Evolutionary conservation across 2,888 invertebrate genomes (phyloP).

Genomic region (Aquatica leii): DNA sequence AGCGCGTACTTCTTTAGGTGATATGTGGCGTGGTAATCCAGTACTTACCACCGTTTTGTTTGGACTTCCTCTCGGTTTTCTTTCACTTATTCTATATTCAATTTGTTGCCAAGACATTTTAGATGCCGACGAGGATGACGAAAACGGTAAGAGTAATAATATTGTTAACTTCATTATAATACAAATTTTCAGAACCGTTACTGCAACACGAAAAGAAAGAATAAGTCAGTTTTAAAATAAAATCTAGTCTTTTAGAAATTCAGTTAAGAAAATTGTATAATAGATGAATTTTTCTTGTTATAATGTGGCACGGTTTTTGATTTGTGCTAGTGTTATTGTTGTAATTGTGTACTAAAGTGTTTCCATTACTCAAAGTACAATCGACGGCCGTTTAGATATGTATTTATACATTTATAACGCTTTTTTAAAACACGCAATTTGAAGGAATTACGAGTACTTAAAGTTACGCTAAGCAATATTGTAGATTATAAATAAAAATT

Average conservation of each 20-base stretch:
- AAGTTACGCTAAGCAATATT: too few relatives aligned
- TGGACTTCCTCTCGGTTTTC: slow-evolving; percentile 91
- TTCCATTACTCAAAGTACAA: too few relatives aligned
- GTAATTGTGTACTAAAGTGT: too few relatives aligned
- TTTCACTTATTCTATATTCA: slow-evolving; percentile 93
- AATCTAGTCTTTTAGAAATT: slow-evolving; percentile 25
- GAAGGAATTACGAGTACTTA: too few relatives aligned
- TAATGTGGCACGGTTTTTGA: too few relatives aligned
- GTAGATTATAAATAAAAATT: too few relatives aligned
- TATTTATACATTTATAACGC: too few relatives aligned
- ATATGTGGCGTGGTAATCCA: slow-evolving; percentile 94
- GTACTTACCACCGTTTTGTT: slow-evolving; percentile 92
- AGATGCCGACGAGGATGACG: slow-evolving; percentile 84
- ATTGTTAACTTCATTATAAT: slow-evolving; percentile 4
- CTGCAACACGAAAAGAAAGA: slow-evolving; percentile 37
- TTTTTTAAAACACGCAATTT: too few relatives aligned
- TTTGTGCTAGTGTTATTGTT: too few relatives aligned
- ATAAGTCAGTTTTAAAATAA: slow-evolving; percentile 15
- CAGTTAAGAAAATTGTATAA: too few relatives aligned
- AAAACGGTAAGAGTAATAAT: slow-evolving; percentile 60
- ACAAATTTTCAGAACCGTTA: slow-evolving; percentile 28
- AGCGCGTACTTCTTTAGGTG: slow-evolving; percentile 76
- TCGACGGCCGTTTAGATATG: too few relatives aligned
- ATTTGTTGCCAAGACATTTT: slow-evolving; percentile 96
- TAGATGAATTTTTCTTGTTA: too few relatives aligned